A percentile compares a stretch with the other conserved stretches of the same genome.
phyloP scores from a whole-genome alignment of 1,140 invertebrate genomes.

The Aphelenchoides fujianensis region DNA sequence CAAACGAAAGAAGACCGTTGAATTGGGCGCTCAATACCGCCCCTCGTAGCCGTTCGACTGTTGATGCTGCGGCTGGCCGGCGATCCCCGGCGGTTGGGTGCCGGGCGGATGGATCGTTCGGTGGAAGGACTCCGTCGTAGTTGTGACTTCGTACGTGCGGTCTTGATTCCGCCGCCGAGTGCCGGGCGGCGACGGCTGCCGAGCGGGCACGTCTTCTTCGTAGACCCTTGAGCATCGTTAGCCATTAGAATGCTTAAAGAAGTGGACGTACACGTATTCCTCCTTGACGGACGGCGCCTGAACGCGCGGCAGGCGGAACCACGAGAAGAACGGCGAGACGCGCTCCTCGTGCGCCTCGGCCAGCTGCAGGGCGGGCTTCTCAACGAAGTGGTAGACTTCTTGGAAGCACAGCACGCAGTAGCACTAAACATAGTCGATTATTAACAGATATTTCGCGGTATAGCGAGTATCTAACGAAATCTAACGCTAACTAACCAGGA shows the following conservation, averaged over 20 bases:
- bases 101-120: conserved; percentile 51
- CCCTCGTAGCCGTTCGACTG: conserved; percentile 30
- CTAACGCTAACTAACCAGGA: conserved; percentile 43
- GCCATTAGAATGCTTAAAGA: conserved; percentile 15
- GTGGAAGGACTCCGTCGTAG: conserved; percentile 61
- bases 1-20: too few species aligned
- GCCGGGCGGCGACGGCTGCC: conserved; percentile 20
- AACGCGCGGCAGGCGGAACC: conserved; percentile 60
- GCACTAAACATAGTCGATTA: conserved; percentile 51
- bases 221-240: conserved; percentile 52
- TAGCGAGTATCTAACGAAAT: background rate
- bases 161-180: conserved; percentile 54
- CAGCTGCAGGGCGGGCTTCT: conserved; percentile 26
- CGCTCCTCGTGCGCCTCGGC: conserved; percentile 48
- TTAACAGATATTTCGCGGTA: background rate
- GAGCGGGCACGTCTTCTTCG: conserved; percentile 57
- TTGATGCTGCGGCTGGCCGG: too few species aligned
- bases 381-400: conserved; percentile 60
- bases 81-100: background rate
- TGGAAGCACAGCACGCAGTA: conserved; percentile 61
- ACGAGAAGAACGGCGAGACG: conserved; percentile 59
- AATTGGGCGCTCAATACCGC: background rate
- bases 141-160: conserved; percentile 61
- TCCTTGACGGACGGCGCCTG: conserved; percentile 61
- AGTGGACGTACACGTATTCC: conserved; percentile 59